phyloP scores from a whole-genome alignment of 2,113 vertebrate genomes.

The Macquaria ambigua region DNA sequence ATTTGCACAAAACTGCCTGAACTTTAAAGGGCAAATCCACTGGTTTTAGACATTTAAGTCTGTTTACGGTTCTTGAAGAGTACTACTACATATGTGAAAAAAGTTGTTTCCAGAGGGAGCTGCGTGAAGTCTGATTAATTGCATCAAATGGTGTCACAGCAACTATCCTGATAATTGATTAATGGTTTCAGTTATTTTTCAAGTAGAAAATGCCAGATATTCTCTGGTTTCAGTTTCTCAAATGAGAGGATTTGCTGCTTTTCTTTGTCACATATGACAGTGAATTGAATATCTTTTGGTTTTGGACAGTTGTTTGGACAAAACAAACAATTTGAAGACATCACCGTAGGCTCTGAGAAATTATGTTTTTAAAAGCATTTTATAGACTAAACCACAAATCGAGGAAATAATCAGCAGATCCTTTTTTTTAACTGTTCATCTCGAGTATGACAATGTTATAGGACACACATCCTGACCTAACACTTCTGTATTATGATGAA shows the following conservation, averaged over 20 bases:
- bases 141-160: not conserved
- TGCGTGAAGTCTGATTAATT: not conserved
- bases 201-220: not conserved
- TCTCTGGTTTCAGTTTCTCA: not conserved
- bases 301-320: not conserved
- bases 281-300: not conserved
- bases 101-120: not conserved
- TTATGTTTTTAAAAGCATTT: not conserved
- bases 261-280: not conserved
- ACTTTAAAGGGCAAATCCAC: not conserved
- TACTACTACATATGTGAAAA: no score
- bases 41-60: not conserved
- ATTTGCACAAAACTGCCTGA: not conserved
- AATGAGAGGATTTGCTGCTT: not conserved
- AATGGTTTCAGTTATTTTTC: not conserved
- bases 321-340: not conserved
- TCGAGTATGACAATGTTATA: not conserved
- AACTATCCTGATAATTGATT: not conserved
- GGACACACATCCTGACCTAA: conserved; percentile 1
- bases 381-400: not conserved
- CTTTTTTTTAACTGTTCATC: not conserved
- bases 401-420: not conserved
- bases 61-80: not conserved
- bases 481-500: conserved; percentile 12
- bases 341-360: not conserved